Base-by-base conservation (phyloP, 2,888 invertebrate species). In the Ornithoptera alexandrae region DNA sequence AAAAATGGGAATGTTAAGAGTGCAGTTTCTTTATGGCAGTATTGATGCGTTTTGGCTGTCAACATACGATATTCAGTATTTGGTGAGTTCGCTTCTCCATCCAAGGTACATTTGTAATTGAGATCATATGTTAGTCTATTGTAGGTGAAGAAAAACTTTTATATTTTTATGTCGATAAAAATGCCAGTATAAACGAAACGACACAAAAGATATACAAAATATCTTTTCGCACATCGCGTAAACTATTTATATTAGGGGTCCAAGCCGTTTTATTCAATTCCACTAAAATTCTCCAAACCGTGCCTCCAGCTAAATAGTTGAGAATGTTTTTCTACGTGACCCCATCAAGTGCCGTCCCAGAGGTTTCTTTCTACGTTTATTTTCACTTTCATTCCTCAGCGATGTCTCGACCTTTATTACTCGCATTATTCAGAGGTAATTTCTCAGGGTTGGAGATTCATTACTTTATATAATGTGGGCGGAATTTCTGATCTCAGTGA, bases 301-400 rank as follows among this genome's bases (percentile, higher is more conserved):
- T 72, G 81, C 82, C 81, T 83, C 83, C 79, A 74, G 81, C 84
- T 90, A 91, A 91, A 90, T 88, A 89, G 87, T 70, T 83, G 82
- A 80, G 79, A 87, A 89, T 89, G 80, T 87, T 89, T 84, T 78
- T 71, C 81, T 84, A 90, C 91, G 91, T 91, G 90, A 89, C 83
- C 87, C 87, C 89, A 87, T 87, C 86, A 84, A 80, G 76, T 76
- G 78, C 75, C 72, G 77, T 81, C 83, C 82, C 83, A 73, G 65
- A 78, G 83, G 85, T 76, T 75, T 73, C 76, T 78, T 79, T 77
- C 77, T 78, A 78, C 79, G 80, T 84, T 83, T 80, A 79, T 81
- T 81, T 75, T 76, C 77, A 79, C 82, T 84, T 84, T 79, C 82
- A 82, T 80, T 76, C 78, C 79, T 78, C 73, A 79, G 80, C 82